Conservation (phyloP, 2,113 vertebrate genomes). For the Megaceryle torquata region DNA sequence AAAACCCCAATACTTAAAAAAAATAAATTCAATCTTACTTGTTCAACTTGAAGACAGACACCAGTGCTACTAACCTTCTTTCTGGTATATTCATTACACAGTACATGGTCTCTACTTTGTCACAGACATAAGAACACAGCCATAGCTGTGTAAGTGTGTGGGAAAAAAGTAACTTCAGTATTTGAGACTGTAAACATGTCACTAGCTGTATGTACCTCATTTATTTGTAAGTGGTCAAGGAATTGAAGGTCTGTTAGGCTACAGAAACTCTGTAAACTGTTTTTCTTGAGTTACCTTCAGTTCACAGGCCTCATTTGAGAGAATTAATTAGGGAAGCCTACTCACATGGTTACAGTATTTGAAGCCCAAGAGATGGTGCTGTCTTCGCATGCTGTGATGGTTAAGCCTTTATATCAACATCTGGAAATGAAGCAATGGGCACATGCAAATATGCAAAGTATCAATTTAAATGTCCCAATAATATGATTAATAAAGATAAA, state of each 20-base stretch:
- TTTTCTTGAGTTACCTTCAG: neutral
- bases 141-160: fast-evolving
- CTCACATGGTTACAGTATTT: neutral
- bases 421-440: constrained; percentile 11
- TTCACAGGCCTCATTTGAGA: neutral
- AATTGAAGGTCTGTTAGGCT: neutral
- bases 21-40: neutral
- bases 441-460: neutral
- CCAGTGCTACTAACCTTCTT: neutral
- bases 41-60: neutral
- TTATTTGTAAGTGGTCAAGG: neutral
- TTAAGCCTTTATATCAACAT: neutral
- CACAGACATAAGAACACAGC: neutral
- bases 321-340: neutral
- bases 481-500: neutral
- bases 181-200: neutral
- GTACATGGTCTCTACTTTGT: neutral
- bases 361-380: constrained; percentile 31
- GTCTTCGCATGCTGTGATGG: neutral
- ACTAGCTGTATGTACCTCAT: neutral
- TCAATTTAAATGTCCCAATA: neutral
- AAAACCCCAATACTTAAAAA: neutral
- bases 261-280: neutral
- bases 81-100: neutral
- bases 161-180: neutral